Conservation (phyloP, 2,113 vertebrate genomes). For the Brachyistius frenatus region DNA sequence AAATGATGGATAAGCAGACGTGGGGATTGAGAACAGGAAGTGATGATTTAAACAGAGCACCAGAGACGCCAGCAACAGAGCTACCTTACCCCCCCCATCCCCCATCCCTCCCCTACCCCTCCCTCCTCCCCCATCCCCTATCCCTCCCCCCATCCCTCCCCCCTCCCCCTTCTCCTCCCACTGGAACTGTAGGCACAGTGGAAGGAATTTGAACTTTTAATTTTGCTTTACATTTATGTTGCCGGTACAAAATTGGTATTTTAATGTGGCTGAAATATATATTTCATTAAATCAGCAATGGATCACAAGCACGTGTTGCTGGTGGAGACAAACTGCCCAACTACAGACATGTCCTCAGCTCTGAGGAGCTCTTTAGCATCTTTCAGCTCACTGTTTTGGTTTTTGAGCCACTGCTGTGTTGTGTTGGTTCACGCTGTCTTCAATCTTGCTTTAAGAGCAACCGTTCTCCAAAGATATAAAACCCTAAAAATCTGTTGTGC, state of each 20-base stretch:
- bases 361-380: too few species aligned
- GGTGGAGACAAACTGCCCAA: too few species aligned
- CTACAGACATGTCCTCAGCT: too few species aligned
- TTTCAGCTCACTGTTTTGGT: too few species aligned
- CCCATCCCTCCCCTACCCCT: too few species aligned
- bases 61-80: conserved; percentile 72
- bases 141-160: background rate
- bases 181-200: conserved; percentile 22
- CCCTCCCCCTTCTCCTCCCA: conserved; percentile 7
- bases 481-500: too few species aligned
- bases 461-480: too few species aligned
- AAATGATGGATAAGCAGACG: conserved; percentile 80
- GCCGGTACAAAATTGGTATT: conserved; percentile 22
- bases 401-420: too few species aligned
- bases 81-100: background rate
- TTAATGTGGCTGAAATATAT: conserved; percentile 41
- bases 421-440: too few species aligned
- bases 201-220: conserved; percentile 45
- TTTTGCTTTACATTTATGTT: conserved; percentile 40
- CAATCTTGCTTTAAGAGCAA: too few species aligned
- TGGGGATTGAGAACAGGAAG: conserved; percentile 82
- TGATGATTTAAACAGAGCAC: conserved; percentile 81
- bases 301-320: background rate
- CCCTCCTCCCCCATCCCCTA: too few species aligned
- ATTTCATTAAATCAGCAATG: conserved; percentile 30